These are phyloP conservation scores for Gasterosteus aculeatus DNA, from an alignment of 2,113 vertebrate species.

Conservation along the genomic window DNA sequence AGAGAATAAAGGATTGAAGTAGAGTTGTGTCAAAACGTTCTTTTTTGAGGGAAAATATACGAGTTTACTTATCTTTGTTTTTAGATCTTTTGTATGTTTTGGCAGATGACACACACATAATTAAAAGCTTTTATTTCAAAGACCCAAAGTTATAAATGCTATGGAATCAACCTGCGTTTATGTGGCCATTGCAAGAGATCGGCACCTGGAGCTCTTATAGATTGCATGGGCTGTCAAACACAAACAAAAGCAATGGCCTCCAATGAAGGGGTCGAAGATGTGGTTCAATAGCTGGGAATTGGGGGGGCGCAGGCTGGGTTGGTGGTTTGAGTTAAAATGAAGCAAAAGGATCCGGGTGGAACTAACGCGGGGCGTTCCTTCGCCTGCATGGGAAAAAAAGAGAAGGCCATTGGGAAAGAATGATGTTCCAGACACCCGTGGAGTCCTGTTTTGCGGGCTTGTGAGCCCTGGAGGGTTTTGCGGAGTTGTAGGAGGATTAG, in stretches of 20 bases:
- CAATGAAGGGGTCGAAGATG: constrained; percentile 50
- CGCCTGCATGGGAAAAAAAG: constrained; percentile 66
- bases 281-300: constrained; percentile 41
- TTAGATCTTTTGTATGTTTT: constrained; percentile 27
- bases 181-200: constrained; percentile 30
- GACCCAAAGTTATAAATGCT: constrained; percentile 18
- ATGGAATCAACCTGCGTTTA: constrained; percentile 40
- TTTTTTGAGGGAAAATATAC: constrained; percentile 39
- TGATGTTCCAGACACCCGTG: constrained; percentile 73
- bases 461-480: constrained; percentile 58
- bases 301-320: constrained; percentile 35
- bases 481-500: constrained; percentile 55
- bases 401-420: constrained; percentile 65
- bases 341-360: constrained; percentile 66
- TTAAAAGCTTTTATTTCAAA: constrained; percentile 44
- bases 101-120: constrained; percentile 35
- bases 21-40: constrained; percentile 49
- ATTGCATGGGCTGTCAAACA: constrained; percentile 62
- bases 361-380: constrained; percentile 78
- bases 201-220: constrained; percentile 73
- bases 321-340: constrained; percentile 45
- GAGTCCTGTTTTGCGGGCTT: constrained; percentile 70
- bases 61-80: constrained; percentile 46
- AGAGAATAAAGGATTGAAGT: constrained; percentile 44
- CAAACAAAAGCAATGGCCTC: constrained; percentile 61